Evolutionary conservation across 2,797 vertebrate genomes (phyloP).

Genomic region (Helicolenus hilgendorfi): DNA sequence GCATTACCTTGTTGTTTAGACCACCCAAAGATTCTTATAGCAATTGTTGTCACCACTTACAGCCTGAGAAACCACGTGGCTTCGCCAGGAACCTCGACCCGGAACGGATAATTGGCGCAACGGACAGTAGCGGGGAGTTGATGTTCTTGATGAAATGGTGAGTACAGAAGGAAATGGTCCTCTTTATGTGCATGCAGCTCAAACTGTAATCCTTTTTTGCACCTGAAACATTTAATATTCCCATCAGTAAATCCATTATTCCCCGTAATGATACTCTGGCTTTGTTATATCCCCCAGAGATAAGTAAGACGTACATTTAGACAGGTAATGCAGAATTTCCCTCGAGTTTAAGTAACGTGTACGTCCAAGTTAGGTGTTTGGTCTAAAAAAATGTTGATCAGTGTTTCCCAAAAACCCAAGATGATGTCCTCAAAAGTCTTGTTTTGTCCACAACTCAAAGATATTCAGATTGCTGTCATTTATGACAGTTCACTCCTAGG

Average conservation of each 20-base stretch:
- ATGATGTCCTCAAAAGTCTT: too few relatives aligned
- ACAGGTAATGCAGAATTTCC: background rate
- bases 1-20: background rate
- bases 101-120: conserved; percentile 91
- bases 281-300: background rate
- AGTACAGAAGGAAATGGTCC: conserved; percentile 23
- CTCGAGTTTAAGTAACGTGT: background rate
- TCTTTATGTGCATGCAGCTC: background rate
- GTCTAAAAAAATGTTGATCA: too few relatives aligned
- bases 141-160: conserved; percentile 94
- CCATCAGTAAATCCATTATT: background rate
- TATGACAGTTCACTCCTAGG: too few relatives aligned
- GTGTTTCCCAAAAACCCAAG: too few relatives aligned
- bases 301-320: background rate
- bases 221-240: background rate
- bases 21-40: too few relatives aligned
- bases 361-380: too few relatives aligned
- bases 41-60: background rate
- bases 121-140: conserved; percentile 92
- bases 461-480: too few relatives aligned
- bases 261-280: background rate
- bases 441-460: too few relatives aligned
- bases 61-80: conserved; percentile 90
- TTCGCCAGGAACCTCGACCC: conserved; percentile 91
- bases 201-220: background rate